Evolutionary conservation across 1,140 invertebrate species (phyloP), one percentile per base, ranked within the genome.

Genomic region (Nephila pilipes): DNA sequence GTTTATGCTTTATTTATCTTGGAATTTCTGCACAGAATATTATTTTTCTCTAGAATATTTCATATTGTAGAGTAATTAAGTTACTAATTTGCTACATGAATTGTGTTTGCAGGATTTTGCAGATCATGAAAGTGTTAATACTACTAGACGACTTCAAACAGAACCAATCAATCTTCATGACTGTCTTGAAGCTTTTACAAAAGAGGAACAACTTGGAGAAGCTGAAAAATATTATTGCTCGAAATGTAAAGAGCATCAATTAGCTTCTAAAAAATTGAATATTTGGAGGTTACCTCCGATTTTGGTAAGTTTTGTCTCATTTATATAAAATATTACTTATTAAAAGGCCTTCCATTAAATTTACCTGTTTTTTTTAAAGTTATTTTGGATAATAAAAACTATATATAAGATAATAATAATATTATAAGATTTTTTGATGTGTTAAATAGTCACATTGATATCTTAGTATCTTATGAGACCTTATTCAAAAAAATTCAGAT

Each of bases 231-330:
- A 98, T 96, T 97, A 97, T 95, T 99, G 98, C 96, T 97, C 97
- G 46, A 97, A 97, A 94, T 99, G 98, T 95, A 97, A 97, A 95
- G 96, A 97, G 94, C 97, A 97, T 95, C 98, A 98, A 95, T 96
- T 97, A 75, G 98, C 98, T 46, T 97, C 97, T 36, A 98, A 99
- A 95, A 98, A 98, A 95, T 96, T 99, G 94, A 97, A 98, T 95
- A 97, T 99, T 85, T 99, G 98, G 98, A 96, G 97, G 93, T 95
- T 98, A 93, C 98, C 98, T 93, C 98, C 98, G 12, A 97, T 98
- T 94, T 95, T 99, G 94, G 98, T 98, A 94, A 96, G 96, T 96
- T 69, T 90, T 10, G 12, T 46, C 6, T 46, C 2, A 46, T 10
- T 46, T 46, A 10, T 46, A 46, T 46, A 10, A 46, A 10, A 46